A percentile compares a stretch with the other conserved stretches of the same genome.
These are phyloP conservation scores for Tricholaema leucomelas DNA, from an alignment of 2,113 vertebrate genomes.

Conservation along the genomic window DNA sequence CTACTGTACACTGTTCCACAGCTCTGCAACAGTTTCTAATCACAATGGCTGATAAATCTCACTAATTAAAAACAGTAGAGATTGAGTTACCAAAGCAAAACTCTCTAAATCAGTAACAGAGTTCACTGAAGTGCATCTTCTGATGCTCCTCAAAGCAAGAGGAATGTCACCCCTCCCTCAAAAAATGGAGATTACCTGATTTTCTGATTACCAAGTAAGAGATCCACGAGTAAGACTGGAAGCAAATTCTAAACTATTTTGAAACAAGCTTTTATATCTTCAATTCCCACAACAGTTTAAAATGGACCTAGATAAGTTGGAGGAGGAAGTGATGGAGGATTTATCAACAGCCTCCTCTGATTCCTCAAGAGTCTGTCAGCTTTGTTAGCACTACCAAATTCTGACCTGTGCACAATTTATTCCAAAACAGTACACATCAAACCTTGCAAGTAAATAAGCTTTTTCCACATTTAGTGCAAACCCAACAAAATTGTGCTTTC, in stretches of 20 bases:
- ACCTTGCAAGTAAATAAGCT: neutral
- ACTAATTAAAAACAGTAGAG: neutral
- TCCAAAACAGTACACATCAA: neutral
- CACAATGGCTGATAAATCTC: neutral
- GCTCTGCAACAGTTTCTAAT: neutral
- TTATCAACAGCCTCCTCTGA: neutral
- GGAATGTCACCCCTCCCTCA: neutral
- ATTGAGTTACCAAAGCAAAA: neutral
- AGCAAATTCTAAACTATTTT: neutral
- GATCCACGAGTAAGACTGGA: neutral
- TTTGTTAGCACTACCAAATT: neutral
- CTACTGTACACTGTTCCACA: neutral
- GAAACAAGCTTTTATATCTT: neutral
- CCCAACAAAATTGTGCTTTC: accelerated
- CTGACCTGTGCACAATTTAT: neutral
- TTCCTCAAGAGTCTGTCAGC: neutral
- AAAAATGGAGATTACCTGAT: neutral
- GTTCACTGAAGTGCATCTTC: neutral
- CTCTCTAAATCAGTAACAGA: neutral
- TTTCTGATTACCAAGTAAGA: neutral
- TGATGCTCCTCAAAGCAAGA: neutral
- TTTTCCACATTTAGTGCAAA: neutral
- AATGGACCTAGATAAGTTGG: neutral
- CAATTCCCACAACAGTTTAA: neutral
- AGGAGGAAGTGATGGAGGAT: neutral